Evolutionary conservation across 2,888 invertebrate genomes (phyloP), one percentile per base, ranked within the genome.

Genomic region (Polia nebulosa): DNA sequence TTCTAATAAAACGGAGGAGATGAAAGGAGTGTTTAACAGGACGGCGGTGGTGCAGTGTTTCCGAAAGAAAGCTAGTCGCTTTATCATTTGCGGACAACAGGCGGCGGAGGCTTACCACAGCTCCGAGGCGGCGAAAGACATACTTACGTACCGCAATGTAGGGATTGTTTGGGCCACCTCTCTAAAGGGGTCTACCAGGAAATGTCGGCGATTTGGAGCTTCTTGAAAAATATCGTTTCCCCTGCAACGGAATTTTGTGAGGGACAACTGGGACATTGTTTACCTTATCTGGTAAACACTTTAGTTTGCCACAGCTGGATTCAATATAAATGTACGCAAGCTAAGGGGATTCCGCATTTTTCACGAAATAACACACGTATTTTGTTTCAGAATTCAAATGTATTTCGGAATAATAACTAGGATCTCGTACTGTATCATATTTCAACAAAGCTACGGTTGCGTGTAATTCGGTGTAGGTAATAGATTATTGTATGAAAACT

Each of bases 21-120:
- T 76, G 77, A 79, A 86, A 79, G 68, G 81, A 84, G 80, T 84
- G 83, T 87, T 88, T 86, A 81, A 87, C 84, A 85, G 77, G 81
- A 77, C 77, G 76, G 77, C 80, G 69, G 44, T n/a, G 81, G 69
- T 84, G 81, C 76, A 87, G 85, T 88, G 84, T 88, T 87, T 88
- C 84, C 80, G 78, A 85, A 88, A 89, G 87, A 90, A 89, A 89
- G 89, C 91, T 88, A 86, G 87, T 88, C 90, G 88, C 90, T 94
- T 94, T 95, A 92, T 95, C 95, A 91, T 91, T 90, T 86, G 91
- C 86, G 93, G 90, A 92, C 95, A 94, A 92, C 89, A 90, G 88
- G 88, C 89, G 87, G 87, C 87, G 80, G 81, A 87, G 89, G 90
- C 92, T 94, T 93, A 93, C 87, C 73, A 86, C 85, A 85, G 91